Evolutionary conservation across 2,113 vertebrate genomes (phyloP).

Genomic region (Progne subis): DNA sequence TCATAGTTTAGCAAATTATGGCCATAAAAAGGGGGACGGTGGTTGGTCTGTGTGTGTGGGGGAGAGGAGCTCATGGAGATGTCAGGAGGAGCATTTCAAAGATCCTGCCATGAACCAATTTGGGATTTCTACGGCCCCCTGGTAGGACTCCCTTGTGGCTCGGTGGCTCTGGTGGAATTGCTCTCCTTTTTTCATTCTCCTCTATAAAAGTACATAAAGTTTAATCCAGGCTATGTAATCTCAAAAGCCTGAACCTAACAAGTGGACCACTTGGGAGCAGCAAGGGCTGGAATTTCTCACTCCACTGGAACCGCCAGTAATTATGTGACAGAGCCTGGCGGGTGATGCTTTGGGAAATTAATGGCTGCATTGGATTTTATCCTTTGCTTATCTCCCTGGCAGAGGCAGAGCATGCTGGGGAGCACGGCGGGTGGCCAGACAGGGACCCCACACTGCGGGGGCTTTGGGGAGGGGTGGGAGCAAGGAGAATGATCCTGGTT

Average conservation of each 20-base stretch:
- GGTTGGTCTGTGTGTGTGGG: background rate
- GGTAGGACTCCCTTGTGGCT: background rate
- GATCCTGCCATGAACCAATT: background rate
- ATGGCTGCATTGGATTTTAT: background rate
- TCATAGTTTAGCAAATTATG: background rate
- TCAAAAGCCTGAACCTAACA: conserved; percentile 32
- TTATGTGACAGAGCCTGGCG: background rate
- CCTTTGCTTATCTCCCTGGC: background rate
- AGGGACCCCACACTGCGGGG: accelerated
- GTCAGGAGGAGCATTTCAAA: background rate
- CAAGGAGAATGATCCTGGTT: background rate
- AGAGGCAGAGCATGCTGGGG: background rate
- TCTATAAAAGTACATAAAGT: conserved; percentile 27
- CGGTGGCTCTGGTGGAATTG: background rate
- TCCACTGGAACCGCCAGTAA: background rate
- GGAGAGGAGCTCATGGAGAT: background rate
- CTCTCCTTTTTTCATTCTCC: conserved; percentile 18
- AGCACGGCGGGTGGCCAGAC: background rate
- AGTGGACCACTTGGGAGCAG: conserved; percentile 48
- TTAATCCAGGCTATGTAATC: conserved; percentile 33
- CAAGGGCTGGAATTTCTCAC: conserved; percentile 27
- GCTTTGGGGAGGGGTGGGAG: background rate
- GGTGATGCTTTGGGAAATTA: background rate
- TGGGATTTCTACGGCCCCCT: accelerated
- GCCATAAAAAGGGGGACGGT: background rate